phyloP scores from a whole-genome alignment of 2,888 invertebrate species.

The Ophion costatus region DNA sequence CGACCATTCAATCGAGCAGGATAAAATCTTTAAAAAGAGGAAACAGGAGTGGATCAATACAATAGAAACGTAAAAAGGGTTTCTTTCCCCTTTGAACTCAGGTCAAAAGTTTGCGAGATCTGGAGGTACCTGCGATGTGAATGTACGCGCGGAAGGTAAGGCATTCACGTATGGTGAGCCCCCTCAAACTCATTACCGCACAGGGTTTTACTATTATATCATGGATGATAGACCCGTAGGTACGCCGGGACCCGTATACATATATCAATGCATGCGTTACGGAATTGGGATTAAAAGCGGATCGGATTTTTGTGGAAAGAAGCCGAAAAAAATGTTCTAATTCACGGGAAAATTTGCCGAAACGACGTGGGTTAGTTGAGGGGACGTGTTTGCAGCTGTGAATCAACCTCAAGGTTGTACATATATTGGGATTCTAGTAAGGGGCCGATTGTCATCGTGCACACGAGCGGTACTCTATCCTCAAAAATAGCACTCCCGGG shows the following conservation, averaged over 20 bases:
- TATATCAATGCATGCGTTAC: conserved; percentile 76
- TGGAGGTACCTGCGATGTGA: conserved; percentile 52
- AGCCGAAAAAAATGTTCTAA: conserved; percentile 72
- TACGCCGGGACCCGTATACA: conserved; percentile 5
- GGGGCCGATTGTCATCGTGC: conserved; percentile 1
- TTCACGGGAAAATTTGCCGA: conserved; percentile 73
- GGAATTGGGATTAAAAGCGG: conserved; percentile 79
- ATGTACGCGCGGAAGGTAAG: conserved; percentile 47
- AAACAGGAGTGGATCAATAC: conserved; percentile 25
- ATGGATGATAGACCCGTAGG: conserved; percentile 35
- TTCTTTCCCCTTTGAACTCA: conserved; percentile 37
- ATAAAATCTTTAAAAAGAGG: conserved; percentile 1
- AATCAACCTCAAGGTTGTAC: conserved; percentile 25
- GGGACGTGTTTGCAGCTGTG: conserved; percentile 56
- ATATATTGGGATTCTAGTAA: conserved; percentile 16
- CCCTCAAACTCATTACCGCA: conserved; percentile 45
- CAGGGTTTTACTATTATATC: conserved; percentile 18
- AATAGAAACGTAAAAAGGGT: conserved; percentile 45
- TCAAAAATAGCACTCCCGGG: conserved; percentile 57
- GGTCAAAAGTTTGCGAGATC: conserved; percentile 53
- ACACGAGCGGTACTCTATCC: conserved; percentile 6
- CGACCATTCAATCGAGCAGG: conserved; percentile 32
- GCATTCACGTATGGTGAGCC: conserved; percentile 28
- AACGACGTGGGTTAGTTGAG: conserved; percentile 55
- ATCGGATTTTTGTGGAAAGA: conserved; percentile 73